Percentiles rank a stretch among this genome's conserved stretches.
These are phyloP conservation scores for Centropus bengalensis DNA, from an alignment of 2,113 vertebrate genomes.

Conservation along the genomic window DNA sequence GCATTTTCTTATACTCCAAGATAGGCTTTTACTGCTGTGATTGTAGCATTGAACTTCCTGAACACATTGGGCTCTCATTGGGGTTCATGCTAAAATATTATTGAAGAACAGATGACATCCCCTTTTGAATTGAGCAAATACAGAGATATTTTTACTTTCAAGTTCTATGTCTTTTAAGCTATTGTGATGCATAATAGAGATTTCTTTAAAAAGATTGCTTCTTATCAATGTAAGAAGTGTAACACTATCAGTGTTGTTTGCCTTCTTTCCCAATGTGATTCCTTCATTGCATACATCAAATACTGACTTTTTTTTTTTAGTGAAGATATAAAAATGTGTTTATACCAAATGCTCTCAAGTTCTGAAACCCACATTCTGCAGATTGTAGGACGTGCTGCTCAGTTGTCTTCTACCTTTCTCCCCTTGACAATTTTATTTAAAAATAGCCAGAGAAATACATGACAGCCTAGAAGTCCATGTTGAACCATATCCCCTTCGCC, in stretches of 20 bases:
- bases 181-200: background rate
- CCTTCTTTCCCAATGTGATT: conserved; percentile 17
- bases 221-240: background rate
- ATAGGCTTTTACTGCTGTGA: background rate
- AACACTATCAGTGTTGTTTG: background rate
- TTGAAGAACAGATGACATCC: background rate
- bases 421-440: conserved; percentile 15
- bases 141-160: background rate
- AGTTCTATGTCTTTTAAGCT: background rate
- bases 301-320: background rate
- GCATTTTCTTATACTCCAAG: background rate
- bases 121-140: background rate
- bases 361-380: background rate
- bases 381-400: background rate
- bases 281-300: background rate
- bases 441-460: background rate
- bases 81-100: background rate
- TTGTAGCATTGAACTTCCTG: background rate
- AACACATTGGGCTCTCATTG: fast-evolving
- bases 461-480: background rate
- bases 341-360: background rate
- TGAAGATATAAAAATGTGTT: conserved; percentile 33
- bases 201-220: background rate
- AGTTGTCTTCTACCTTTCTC: conserved; percentile 28
- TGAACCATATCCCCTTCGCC: background rate